These are phyloP conservation scores for Salmo trutta DNA, from an alignment of 2,797 vertebrate species.

Conservation along the genomic window DNA sequence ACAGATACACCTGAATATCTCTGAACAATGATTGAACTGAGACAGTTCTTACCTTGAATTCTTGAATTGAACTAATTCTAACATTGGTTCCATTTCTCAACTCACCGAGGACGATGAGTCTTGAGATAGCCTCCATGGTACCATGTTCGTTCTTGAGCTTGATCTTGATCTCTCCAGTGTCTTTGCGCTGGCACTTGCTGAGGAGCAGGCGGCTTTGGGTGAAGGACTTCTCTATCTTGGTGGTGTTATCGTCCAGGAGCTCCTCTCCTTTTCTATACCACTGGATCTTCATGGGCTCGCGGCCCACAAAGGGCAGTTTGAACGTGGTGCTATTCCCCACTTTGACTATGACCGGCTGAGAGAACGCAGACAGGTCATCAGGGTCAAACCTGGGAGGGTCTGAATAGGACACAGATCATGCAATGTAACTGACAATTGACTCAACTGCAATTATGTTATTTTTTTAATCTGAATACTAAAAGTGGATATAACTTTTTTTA, in stretches of 20 bases:
- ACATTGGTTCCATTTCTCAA: not conserved
- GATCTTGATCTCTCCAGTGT: conserved; percentile 83
- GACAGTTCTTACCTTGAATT: not conserved
- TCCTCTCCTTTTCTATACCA: conserved; percentile 84
- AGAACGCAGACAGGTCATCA: conserved; percentile 72
- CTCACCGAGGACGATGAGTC: conserved; percentile 83
- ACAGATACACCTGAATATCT: not conserved
- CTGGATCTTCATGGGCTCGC: conserved; percentile 74
- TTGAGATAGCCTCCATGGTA: conserved; percentile 71
- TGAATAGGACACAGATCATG: conserved; percentile 41
- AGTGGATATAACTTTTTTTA: too few relatives aligned
- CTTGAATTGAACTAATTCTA: not conserved
- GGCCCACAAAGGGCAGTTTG: conserved; percentile 81
- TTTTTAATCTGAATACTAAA: too few relatives aligned
- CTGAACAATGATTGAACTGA: not conserved
- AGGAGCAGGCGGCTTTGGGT: conserved; percentile 78
- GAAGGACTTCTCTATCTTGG: conserved; percentile 72
- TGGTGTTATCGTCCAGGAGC: conserved; percentile 65
- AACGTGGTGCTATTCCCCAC: conserved; percentile 78
- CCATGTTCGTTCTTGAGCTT: conserved; percentile 84
- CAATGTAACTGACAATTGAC: not conserved
- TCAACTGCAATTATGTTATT: not conserved
- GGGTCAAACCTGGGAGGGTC: conserved; percentile 82
- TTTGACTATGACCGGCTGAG: conserved; percentile 76
- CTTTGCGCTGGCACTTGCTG: conserved; percentile 75